These are phyloP conservation scores for Cervus canadensis DNA, from an alignment of 2,113 vertebrate genomes.

Conservation along the genomic window DNA sequence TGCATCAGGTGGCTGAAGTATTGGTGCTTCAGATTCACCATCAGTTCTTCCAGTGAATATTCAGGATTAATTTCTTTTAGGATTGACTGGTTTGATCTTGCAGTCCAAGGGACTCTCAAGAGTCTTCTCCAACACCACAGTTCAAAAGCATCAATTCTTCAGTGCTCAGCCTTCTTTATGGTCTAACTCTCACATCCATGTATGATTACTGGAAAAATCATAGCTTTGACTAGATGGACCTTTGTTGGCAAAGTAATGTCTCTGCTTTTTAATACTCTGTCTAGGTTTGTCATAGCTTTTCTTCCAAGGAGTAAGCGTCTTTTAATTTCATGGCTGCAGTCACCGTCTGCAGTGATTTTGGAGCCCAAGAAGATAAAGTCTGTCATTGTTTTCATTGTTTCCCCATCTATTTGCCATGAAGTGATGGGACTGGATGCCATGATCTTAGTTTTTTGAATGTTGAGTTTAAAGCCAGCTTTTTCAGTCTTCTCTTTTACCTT, in stretches of 20 bases:
- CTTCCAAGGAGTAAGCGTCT: neutral
- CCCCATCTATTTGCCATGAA: neutral
- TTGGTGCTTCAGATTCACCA: too few relatives aligned
- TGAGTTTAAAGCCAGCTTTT: neutral
- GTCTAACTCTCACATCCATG: neutral
- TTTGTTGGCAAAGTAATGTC: neutral
- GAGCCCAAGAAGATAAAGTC: neutral
- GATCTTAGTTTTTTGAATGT: neutral
- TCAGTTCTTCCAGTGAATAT: too few relatives aligned
- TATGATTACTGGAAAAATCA: neutral
- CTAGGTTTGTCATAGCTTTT: neutral
- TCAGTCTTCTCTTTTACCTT: neutral
- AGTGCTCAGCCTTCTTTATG: neutral
- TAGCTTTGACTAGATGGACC: neutral
- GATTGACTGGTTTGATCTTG: too few relatives aligned
- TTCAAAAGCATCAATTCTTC: neutral
- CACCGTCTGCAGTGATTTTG: neutral
- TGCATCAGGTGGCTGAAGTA: too few relatives aligned
- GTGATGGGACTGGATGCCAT: neutral
- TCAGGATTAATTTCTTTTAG: too few relatives aligned
- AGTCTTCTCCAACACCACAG: neutral
- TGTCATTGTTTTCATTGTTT: neutral
- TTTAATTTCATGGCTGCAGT: neutral
- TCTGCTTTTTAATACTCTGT: neutral
- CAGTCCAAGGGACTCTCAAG: too few relatives aligned